phyloP scores from a whole-genome alignment of 2,888 invertebrate genomes.

The Trileptium ribeirensis region DNA sequence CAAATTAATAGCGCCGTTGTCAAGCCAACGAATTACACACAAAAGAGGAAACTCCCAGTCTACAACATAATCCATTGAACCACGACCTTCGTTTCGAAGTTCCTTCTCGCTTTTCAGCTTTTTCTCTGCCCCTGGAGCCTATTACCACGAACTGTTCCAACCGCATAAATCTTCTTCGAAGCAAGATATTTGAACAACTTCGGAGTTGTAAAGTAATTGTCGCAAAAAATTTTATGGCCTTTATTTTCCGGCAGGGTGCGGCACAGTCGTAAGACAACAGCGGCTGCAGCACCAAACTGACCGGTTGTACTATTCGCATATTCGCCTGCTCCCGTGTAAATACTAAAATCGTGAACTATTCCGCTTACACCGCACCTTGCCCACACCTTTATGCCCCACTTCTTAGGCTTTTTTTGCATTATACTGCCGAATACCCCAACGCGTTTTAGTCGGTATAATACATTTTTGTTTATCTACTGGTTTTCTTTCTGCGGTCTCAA shows the following conservation, averaged over 20 bases:
- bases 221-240: neutral
- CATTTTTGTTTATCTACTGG: neutral
- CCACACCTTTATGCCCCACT: conserved; percentile 17
- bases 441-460: conserved; percentile 34
- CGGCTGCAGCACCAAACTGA: too few species aligned
- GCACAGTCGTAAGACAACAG: too few species aligned
- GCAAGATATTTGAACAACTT: neutral
- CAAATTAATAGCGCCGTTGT: neutral
- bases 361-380: conserved; percentile 11
- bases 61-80: neutral
- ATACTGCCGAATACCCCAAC: conserved; percentile 3
- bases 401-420: conserved; percentile 18
- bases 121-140: neutral
- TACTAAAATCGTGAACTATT: conserved; percentile 13
- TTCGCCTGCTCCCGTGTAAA: conserved; percentile 11
- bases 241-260: neutral
- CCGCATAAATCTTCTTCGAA: neutral
- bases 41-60: neutral
- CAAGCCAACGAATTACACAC: neutral
- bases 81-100: neutral
- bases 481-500: too few species aligned
- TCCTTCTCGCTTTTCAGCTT: neutral
- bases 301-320: too few species aligned
- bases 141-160: neutral
- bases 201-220: neutral